phyloP scores from a whole-genome alignment of 2,888 invertebrate species.

The Scaptomyza cyrtandrae region DNA sequence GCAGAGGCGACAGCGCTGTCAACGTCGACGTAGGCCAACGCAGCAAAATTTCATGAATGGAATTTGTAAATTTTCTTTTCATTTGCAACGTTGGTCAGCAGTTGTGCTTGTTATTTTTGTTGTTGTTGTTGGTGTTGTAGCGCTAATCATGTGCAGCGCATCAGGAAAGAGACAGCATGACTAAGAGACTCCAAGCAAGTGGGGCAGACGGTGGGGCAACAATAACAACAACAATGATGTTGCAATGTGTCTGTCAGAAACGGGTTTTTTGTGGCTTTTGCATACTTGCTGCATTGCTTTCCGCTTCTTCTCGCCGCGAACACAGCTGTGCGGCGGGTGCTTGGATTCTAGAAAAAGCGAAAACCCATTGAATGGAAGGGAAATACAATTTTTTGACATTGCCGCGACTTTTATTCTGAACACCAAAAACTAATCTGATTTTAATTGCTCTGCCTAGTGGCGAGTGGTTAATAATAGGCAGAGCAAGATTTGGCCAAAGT shows the following conservation, averaged over 20 bases:
- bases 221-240: slow-evolving; percentile 48
- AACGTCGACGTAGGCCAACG: slow-evolving; percentile 55
- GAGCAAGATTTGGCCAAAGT: slow-evolving; percentile 26
- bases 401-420: slow-evolving; percentile 18
- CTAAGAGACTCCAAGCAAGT: slow-evolving; percentile 58
- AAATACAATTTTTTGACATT: slow-evolving; percentile 19
- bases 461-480: slow-evolving; percentile 24
- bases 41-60: slow-evolving; percentile 83
- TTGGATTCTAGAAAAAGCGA: slow-evolving; percentile 14
- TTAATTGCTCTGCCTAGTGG: slow-evolving; percentile 62
- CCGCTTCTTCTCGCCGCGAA: not conserved
- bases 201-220: slow-evolving; percentile 55
- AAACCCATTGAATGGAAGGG: slow-evolving; percentile 6
- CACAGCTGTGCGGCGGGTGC: slow-evolving; percentile 37
- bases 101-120: slow-evolving; percentile 28
- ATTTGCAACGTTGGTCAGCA: slow-evolving; percentile 65
- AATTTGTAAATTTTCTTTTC: slow-evolving; percentile 84
- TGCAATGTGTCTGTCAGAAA: slow-evolving; percentile 55
- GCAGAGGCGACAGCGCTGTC: slow-evolving; percentile 4
- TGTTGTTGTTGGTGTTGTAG: slow-evolving; percentile 41
- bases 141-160: slow-evolving; percentile 73
- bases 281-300: slow-evolving; percentile 48
- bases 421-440: slow-evolving; percentile 56
- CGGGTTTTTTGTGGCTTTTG: slow-evolving; percentile 63
- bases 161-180: slow-evolving; percentile 34